phyloP scores from a whole-genome alignment of 2,888 invertebrate genomes.

The Oscheius sp. region DNA sequence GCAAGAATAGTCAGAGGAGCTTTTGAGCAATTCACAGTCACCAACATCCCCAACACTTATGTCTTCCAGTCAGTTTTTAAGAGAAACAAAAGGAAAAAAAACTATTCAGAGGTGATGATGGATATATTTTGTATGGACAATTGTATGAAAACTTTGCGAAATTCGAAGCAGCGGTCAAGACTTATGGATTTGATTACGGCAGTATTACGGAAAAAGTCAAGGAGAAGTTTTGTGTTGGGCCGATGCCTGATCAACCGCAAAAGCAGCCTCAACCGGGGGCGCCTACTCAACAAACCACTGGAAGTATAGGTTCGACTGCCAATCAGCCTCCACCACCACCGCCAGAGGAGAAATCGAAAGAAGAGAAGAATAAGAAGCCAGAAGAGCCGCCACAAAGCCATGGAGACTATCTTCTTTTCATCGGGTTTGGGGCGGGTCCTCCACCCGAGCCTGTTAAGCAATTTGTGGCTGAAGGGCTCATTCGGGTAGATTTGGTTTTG shows the following conservation, averaged over 20 bases:
- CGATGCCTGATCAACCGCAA: too few relatives aligned
- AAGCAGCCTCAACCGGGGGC: too few relatives aligned
- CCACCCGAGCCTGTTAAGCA: background rate
- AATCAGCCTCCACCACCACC: too few relatives aligned
- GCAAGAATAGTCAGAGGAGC: constrained; percentile 43
- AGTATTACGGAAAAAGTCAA: background rate
- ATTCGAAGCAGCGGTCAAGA: background rate
- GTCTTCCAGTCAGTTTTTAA: constrained; percentile 38
- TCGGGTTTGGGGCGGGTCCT: constrained; percentile 1
- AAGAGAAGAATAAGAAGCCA: too few relatives aligned
- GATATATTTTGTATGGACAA: constrained; percentile 58
- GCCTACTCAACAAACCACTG: too few relatives aligned
- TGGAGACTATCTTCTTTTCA: background rate
- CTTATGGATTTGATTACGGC: background rate
- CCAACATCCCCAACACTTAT: constrained; percentile 43
- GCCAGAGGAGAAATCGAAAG: too few relatives aligned
- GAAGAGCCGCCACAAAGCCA: too few relatives aligned
- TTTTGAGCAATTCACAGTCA: constrained; percentile 49
- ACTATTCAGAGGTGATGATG: constrained; percentile 36
- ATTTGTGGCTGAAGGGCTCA: background rate
- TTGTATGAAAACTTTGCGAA: constrained; percentile 36
- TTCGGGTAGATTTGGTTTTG: background rate
- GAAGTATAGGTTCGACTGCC: too few relatives aligned
- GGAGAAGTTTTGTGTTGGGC: too few relatives aligned
- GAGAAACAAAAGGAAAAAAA: background rate